phyloP scores from a whole-genome alignment of 2,888 invertebrate species.

The Exephanes ischioxanthus region DNA sequence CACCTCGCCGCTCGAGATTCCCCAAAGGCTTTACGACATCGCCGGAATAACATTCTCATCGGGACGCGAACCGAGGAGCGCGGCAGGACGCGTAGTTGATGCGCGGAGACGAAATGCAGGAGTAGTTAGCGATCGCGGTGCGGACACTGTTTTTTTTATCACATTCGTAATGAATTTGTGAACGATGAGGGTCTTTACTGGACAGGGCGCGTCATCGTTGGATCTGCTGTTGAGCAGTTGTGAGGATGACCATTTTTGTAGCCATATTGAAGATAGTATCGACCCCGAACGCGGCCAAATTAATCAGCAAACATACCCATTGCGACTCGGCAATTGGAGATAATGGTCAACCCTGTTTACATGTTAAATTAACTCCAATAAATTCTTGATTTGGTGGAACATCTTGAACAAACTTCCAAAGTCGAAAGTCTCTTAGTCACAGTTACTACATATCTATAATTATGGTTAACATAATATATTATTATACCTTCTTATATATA shows the following conservation, averaged over 20 bases:
- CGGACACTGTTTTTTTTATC: background rate
- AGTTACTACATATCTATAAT: background rate
- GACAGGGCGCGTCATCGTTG: background rate
- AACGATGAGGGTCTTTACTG: background rate
- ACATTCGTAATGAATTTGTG: background rate
- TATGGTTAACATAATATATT: too few relatives aligned
- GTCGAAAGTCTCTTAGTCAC: background rate
- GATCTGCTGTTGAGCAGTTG: background rate
- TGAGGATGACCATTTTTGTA: background rate
- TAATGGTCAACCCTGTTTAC: background rate
- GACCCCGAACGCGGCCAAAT: background rate
- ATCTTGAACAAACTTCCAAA: background rate
- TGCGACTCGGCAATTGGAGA: background rate
- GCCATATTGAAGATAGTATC: background rate
- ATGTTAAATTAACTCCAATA: background rate
- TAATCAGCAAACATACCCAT: background rate
- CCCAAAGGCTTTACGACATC: constrained; percentile 42
- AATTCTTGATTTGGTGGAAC: background rate
- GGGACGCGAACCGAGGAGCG: background rate
- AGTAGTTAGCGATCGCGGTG: background rate
- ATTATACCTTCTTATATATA: too few relatives aligned
- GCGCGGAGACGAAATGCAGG: background rate
- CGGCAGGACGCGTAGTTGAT: background rate
- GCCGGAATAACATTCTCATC: constrained; percentile 38
- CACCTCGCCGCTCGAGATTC: constrained; percentile 37